Evolutionary conservation across 2,113 vertebrate genomes (phyloP).

Genomic region (Mustelus asterias): DNA sequence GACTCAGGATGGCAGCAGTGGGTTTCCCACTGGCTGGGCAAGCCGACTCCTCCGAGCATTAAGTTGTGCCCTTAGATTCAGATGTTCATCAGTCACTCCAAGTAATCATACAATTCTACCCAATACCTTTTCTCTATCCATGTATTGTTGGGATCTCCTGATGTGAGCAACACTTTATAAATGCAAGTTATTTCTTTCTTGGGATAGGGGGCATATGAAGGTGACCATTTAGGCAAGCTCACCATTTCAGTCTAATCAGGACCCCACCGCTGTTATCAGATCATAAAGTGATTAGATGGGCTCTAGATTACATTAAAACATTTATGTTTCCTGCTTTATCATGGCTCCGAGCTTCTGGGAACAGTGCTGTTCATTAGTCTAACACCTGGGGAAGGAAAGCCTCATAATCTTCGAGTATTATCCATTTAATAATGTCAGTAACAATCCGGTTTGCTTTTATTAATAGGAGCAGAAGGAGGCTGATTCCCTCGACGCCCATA

Average conservation of each 20-base stretch:
- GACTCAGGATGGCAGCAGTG: neutral
- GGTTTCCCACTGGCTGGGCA: neutral
- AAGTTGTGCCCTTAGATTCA: neutral
- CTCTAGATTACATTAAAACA: neutral
- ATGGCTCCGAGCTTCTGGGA: neutral
- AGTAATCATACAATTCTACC: neutral
- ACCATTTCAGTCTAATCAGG: neutral
- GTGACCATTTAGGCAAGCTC: neutral
- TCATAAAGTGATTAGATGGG: neutral
- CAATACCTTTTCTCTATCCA: neutral
- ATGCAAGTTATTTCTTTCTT: neutral
- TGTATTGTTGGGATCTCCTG: neutral
- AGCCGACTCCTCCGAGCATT: neutral
- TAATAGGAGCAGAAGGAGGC: neutral
- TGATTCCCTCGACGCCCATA: neutral
- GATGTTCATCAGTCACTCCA: neutral
- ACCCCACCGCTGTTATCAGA: neutral
- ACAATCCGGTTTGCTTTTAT: neutral
- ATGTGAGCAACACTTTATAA: neutral
- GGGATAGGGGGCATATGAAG: neutral
- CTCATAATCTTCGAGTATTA: neutral
- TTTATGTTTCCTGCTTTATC: too few species aligned
- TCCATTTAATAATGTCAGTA: neutral
- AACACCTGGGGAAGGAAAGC: neutral
- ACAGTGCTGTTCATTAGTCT: neutral